Base-by-base conservation (phyloP, 2,797 vertebrate genomes). In the Potorous gilbertii region DNA sequence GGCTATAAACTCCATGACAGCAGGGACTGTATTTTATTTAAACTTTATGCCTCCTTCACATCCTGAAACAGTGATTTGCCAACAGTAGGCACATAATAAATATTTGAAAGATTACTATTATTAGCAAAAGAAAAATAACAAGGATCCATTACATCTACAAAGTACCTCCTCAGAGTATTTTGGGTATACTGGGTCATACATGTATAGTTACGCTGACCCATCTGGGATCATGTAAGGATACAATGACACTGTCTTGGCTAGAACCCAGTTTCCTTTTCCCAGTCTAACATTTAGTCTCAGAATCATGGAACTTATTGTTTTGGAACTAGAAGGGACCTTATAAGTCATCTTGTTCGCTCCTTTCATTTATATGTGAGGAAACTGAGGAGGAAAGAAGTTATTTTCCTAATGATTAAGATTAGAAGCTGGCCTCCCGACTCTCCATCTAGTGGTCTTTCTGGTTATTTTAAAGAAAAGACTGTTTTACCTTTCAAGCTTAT, bases 381-480 rank as follows among this genome's bases (percentile, higher is more conserved):
- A 87, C 74, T 87, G 9, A 87, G 40, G 74, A 50, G 50, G 21
- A 87, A 87, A 66, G 59, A 87, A 87, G 74, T 87, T 87, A 87
- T 87, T 50, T 87, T 87, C 40, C 74, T 46, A 50, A 87, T 52
- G 3, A 87, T 87, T 46, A 87, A 50, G 74, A 81, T 81, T 81
- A 46, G 21, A 81, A 46, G 14, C 6, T 40, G 12, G 21, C 21
- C 40, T 28, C 24, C 40, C 27, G 21, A 50, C 40, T 50, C 74
- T 9, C 21, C 21, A 87, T 50, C 24, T 87, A 46, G 21, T 28
- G 4, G 10, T 87, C 24, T 87, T 50, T 27, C 74, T 87, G 24
- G 40, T n/a, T 56, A 4, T 97, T 94, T 95, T 91, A 93, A 89
- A 92, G 89, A 62, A 94, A 95, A 95, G 62, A 92, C 52, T 52